Base-by-base conservation (phyloP, 2,888 invertebrate genomes). In the Copidosoma aretas region DNA sequence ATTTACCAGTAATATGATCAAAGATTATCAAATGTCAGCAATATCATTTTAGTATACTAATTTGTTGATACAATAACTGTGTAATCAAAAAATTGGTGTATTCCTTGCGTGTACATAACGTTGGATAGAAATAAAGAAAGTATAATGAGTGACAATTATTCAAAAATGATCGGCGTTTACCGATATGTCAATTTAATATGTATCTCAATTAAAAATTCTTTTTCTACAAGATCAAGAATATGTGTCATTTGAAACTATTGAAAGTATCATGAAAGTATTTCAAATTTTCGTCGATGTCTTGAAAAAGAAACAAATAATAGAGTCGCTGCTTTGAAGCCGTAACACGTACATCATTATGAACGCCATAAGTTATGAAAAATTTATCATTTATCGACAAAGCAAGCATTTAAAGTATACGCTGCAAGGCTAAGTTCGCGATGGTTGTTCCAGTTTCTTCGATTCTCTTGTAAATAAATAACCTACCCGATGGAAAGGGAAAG, bases 381-480 rank as follows among this genome's bases (percentile, higher is more conserved):
- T 54, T 51, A 62, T 64, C 24, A 60, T 64, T 57, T 71, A 64
- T 64, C 52, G 64, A 58, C 60, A 39, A 67, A 66, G 21, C 46
- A 21, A 60, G 24, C 41, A 46, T 54, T 59, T 53, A 39, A 41
- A 57, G 52, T 12, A 69, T 60, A 24, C 49, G 43, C 32, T 64
- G 32, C 54, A 60, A 70, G 49, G 49, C 53, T 67, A 65, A 39
- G 56, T 60, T n/a, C 64, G 51, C 39, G 43, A 65, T 68, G 63
- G 54, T 66, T 22, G 51, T 62, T 71, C 60, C 68, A 70, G 56
- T 71, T 72, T 73, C 66, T 68, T 71, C 70, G 59, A 70, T 59
- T 70, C 64, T 69, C 67, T 73, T 76, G 75, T 76, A 75, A 73
- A 75, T 76, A 75, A 64, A 68, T 64, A 63, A 60, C 19, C 32